These are phyloP conservation scores for Polyodon spathula DNA, from an alignment of 2,113 vertebrate genomes.

Conservation along the genomic window DNA sequence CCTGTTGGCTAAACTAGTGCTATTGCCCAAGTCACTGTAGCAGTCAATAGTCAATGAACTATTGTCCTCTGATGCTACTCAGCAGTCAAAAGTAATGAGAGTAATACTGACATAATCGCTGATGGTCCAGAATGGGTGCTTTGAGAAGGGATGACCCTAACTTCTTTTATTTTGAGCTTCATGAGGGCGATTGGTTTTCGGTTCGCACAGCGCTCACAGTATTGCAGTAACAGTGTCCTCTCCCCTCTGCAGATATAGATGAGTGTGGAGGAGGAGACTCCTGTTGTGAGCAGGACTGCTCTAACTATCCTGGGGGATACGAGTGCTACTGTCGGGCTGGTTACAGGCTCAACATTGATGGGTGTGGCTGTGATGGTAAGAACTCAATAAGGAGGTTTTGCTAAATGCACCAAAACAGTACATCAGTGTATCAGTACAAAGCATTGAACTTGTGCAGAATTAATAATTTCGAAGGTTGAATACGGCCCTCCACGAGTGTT, in stretches of 20 bases:
- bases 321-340: constrained; percentile 81
- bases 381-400: too few relatives aligned
- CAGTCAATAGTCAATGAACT: too few relatives aligned
- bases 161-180: too few relatives aligned
- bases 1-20: too few relatives aligned
- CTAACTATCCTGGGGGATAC: constrained; percentile 82
- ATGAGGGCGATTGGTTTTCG: constrained; percentile 31
- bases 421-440: not conserved
- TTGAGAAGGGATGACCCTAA: constrained; percentile 63
- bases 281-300: constrained; percentile 85
- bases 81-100: too few relatives aligned
- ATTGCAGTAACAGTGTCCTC: too few relatives aligned
- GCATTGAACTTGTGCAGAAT: too few relatives aligned
- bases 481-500: too few relatives aligned
- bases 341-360: constrained; percentile 65
- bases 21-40: too few relatives aligned
- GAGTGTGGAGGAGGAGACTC: constrained; percentile 63
- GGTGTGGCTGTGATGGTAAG: constrained; percentile 84
- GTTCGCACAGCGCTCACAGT: constrained; percentile 33
- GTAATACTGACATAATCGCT: too few relatives aligned
- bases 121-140: constrained; percentile 44
- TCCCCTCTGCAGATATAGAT: constrained; percentile 62
- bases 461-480: too few relatives aligned
- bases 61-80: accelerated
- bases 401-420: not conserved